Evolutionary conservation across 2,888 invertebrate genomes (phyloP).

Genomic region (Phyllotreta cruciferae): DNA sequence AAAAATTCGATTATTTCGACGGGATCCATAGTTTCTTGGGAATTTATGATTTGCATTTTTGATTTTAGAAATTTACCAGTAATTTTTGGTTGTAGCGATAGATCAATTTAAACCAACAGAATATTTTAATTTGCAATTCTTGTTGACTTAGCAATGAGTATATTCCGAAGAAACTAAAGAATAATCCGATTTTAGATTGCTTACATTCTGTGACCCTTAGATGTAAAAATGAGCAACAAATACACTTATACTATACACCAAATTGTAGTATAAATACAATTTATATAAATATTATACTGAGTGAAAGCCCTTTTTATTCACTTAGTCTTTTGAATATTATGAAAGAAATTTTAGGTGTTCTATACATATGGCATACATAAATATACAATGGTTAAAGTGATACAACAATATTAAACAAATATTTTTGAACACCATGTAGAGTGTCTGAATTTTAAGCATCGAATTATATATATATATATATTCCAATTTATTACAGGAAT

Average conservation of each 20-base stretch:
- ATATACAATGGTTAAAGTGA: constrained; percentile 6
- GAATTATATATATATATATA: background rate
- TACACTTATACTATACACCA: constrained; percentile 15
- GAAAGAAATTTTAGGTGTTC: constrained; percentile 16
- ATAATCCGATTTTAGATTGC: constrained; percentile 13
- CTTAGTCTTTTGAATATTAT: constrained; percentile 12
- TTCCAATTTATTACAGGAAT: constrained; percentile 4
- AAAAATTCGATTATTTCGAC: background rate
- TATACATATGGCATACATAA: background rate
- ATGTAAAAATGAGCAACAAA: constrained; percentile 13
- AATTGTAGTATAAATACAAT: constrained; percentile 15
- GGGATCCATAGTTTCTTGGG: no score
- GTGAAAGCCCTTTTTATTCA: constrained; percentile 11
- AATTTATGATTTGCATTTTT: no score
- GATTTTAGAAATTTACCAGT: no score
- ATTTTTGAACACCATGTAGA: constrained; percentile 17
- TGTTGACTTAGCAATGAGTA: background rate
- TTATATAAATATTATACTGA: constrained; percentile 5
- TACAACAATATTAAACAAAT: constrained; percentile 6
- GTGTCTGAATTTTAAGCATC: constrained; percentile 3
- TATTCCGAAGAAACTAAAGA: background rate
- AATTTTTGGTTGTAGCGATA: no score
- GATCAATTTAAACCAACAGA: no score
- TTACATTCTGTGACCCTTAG: constrained; percentile 23
- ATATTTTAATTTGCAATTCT: no score